Evolutionary conservation across 2,797 vertebrate genomes (phyloP), one percentile per base, ranked within the genome.

Genomic region (Halcyon chelicuti): DNA sequence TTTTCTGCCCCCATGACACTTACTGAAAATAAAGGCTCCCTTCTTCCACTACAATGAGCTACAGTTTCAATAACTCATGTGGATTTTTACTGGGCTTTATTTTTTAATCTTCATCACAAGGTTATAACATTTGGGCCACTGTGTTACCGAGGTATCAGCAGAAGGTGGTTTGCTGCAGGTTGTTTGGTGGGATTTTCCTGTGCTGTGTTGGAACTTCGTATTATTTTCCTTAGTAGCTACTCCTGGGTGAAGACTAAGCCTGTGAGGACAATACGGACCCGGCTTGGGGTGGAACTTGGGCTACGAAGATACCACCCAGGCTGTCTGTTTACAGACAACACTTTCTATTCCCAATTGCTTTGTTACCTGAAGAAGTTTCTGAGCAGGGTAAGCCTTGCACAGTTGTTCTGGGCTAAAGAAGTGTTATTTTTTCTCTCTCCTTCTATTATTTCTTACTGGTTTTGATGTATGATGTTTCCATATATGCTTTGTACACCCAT

Each of bases 51-150:
- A 72, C 88, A 94, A 97, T 84, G 95, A 97, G 96, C 90, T 87
- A 47, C 92, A 79, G 88, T 91, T 93, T 93, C 93, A 95, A 52
- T 97, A 97, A 97, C 93, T 97, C 95, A 95, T 87, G 70, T 67
- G 57, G 49, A 60, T 84, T 86, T 94, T 93, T 91, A 67, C 57
- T 29, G 71, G 52, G 66, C 76, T 93, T 96, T 83, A 52, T 63
- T 77, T 58, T 95, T 93, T 75, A 75, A 61, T 90, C 79, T 91
- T 88, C 71, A 78, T 63, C 55, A 52, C 68, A 46, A n/a, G 40
- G 49, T 46, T 57, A 21, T 93, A 72, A 79, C 93, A 91, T 72
- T 37, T n/a, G 76, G 84, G 68, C 40, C 39, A 18, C 63, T 90
- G 46, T 18, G 42, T 62, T 88, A 9, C 78, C 76, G 62, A 65